Conservation (phyloP, 2,113 vertebrate genomes). For the Albula glossodonta region DNA sequence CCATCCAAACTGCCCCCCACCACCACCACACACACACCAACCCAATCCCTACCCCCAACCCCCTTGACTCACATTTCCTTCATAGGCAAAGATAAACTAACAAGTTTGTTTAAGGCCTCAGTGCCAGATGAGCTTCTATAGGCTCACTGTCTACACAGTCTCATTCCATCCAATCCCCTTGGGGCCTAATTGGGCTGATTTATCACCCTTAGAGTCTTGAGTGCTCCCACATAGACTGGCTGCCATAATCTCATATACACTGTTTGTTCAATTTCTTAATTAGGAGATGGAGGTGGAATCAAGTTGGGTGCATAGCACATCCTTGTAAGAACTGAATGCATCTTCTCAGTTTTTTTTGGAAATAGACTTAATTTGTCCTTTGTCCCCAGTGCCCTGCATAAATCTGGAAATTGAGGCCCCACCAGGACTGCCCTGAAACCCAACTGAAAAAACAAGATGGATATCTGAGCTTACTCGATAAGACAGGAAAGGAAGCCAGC, state of each 20-base stretch:
- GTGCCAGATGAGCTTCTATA: conserved; percentile 20
- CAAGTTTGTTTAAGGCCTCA: not conserved
- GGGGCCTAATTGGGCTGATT: not conserved
- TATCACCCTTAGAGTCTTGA: not conserved
- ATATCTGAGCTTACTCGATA: conserved; percentile 9
- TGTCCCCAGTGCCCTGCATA: not conserved
- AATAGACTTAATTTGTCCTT: not conserved
- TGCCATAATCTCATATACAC: not conserved
- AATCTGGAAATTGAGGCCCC: not conserved
- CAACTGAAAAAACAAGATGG: conserved; percentile 28
- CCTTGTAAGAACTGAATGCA: not conserved
- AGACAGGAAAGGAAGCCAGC: not conserved
- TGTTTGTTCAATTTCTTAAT: not conserved
- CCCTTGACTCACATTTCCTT: conserved; percentile 10
- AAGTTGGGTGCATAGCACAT: not conserved
- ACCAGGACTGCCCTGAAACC: conserved; percentile 2
- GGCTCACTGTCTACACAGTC: not conserved
- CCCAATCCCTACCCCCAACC: not conserved
- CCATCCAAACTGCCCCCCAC: not conserved
- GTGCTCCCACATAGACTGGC: not conserved
- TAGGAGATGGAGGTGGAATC: not conserved
- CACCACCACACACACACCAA: too few relatives aligned
- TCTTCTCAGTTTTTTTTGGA: not conserved
- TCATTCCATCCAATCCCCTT: not conserved
- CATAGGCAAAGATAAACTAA: conserved; percentile 18